Conservation (phyloP, 2,888 invertebrate species). For the Melipona bicolor region DNA sequence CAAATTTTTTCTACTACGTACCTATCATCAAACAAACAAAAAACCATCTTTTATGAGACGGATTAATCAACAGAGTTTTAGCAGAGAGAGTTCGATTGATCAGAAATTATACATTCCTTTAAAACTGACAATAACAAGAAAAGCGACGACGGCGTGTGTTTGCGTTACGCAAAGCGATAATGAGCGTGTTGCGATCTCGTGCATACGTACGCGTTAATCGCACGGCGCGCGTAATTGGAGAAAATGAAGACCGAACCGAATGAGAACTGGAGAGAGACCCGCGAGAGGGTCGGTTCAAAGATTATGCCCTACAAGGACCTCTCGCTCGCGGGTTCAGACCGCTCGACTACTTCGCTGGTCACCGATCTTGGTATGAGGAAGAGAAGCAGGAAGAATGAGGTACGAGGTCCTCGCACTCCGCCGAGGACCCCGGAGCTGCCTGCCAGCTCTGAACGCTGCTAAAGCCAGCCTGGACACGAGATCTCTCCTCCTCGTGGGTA, state of each 20-base stretch:
- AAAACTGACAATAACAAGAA: no score
- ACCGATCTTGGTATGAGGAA: constrained; percentile 57
- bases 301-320: constrained; percentile 61
- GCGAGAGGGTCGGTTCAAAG: constrained; percentile 55
- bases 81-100: no score
- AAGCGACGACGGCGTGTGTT: no score
- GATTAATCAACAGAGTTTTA: no score
- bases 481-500: constrained; percentile 33
- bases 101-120: no score
- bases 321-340: constrained; percentile 46
- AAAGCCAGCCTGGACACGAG: constrained; percentile 38
- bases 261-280: constrained; percentile 45
- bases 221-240: constrained; percentile 58
- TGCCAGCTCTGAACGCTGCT: constrained; percentile 32
- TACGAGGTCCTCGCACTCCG: constrained; percentile 57
- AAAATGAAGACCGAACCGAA: constrained; percentile 56
- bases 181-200: constrained; percentile 45
- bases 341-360: constrained; percentile 48
- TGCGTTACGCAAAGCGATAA: constrained; percentile 17
- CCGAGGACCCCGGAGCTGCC: constrained; percentile 24
- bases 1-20: no score
- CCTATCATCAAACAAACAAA: no score
- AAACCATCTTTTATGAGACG: no score
- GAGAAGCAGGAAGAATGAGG: constrained; percentile 50
- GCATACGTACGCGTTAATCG: constrained; percentile 46